Base-by-base conservation (phyloP, 2,113 vertebrate genomes). In the Acinonyx jubatus region DNA sequence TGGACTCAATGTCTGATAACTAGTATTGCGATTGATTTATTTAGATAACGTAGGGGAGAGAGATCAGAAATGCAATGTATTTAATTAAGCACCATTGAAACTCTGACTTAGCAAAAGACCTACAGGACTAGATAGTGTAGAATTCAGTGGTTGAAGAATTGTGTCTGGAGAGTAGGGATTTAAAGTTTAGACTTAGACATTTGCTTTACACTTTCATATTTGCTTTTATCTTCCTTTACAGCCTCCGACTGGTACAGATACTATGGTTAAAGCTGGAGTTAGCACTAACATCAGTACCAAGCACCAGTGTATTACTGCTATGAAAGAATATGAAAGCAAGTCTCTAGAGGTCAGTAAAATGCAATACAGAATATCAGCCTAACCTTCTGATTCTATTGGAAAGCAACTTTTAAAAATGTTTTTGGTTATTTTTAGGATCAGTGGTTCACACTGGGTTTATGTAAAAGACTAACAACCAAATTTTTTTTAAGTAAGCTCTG, bases 321-420 rank as follows among this genome's bases (percentile, higher is more conserved):
- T 99, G 99, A 99, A 99, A 97, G 99, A 99, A 78, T 99, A 99
- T 0, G 99, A 99, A 97, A 99, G 99, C 99, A 99, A 99, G 91
- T 99, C 99, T 6, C 97, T 99, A 0, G 99, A 99, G 99, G 99
- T 99, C 79, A 98, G 99, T 98, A 69, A 10, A 25, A 69, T 81
- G 13, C 6, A 41, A 36, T 38, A 48, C 1, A 95, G 74, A 94
- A 18, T 91, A 38, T 71, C n/a, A 96, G 3, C 5, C 25, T 93
- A 74, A 71, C 31, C 41, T 68, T 97, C 87, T 94, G 29, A 73
- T 94, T 96, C 7, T 97, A 3, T n/a, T 85, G 38, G 33, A 92
- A 97, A 93, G 50, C 50, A 92, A 11, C 11, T 96, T 95, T 94
- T 88, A 4, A 19, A 96, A 91, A 80, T 83, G 3, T 16, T 76